Conservation (phyloP, 2,797 vertebrate genomes). For the Sebastes itinus region DNA sequence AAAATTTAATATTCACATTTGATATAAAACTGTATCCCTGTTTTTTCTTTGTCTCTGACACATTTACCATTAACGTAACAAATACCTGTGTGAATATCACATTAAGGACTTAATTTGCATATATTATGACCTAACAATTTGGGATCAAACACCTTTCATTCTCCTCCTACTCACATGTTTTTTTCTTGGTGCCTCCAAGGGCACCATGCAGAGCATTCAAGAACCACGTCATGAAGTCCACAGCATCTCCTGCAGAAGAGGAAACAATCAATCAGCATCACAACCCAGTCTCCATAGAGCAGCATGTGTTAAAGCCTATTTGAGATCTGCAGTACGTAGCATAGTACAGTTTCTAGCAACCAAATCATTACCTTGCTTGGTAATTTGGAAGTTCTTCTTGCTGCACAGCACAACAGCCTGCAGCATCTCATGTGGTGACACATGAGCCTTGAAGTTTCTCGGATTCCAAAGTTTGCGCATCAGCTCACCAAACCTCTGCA, state of each 20-base stretch:
- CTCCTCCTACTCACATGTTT: constrained; percentile 86
- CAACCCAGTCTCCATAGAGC: background rate
- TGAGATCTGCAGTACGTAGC: background rate
- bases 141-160: background rate
- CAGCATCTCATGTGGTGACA: constrained; percentile 98
- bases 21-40: background rate
- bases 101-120: background rate
- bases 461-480: constrained; percentile 99
- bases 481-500: constrained; percentile 96
- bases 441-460: constrained; percentile 96
- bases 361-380: constrained; percentile 88
- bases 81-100: background rate
- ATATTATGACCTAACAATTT: background rate
- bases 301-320: background rate
- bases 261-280: constrained; percentile 10
- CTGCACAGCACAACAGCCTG: constrained; percentile 98
- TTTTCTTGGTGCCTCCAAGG: constrained; percentile 95
- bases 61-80: background rate
- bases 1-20: background rate
- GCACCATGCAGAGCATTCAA: constrained; percentile 94
- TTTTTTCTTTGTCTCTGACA: background rate
- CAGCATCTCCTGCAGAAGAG: constrained; percentile 88
- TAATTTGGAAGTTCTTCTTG: constrained; percentile 99
- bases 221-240: constrained; percentile 98
- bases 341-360: background rate